Evolutionary conservation across 1,140 invertebrate species (phyloP), one percentile per base, ranked within the genome.

Genomic region (Drosophila miranda): DNA sequence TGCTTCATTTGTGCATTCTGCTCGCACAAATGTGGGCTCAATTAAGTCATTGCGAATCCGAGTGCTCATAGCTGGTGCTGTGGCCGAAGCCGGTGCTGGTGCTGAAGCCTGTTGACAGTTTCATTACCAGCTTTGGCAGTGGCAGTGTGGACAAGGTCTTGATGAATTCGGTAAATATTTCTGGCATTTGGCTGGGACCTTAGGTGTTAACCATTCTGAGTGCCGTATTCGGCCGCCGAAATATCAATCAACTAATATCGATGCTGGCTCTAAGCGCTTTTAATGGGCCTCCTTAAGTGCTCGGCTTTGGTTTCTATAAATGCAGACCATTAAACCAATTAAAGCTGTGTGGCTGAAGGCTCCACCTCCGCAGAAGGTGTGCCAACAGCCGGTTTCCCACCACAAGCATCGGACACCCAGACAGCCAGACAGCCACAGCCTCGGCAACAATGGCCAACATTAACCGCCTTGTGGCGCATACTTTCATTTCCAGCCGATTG

Each of bases 301-400:
- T 63, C 41, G 80, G 41, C 54, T 66, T 51, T 68, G 66, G 66
- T 71, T 58, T 44, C 60, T 44, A 75, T 63, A 63, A 79, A 64
- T 67, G 71, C 71, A 64, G 51, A 57, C 81, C 77, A 77, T 84
- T 86, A 80, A 68, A 72, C 80, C 81, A 80, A 84, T 84, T 84
- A 86, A 73, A 75, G 62, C 67, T 64, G 55, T 79, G 66, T 54
- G 64, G 67, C 67, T 75, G 71, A 79, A 83, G 72, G 81, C 80
- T 86, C 81, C 80, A 84, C 80, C 80, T 77, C 81, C 80, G 63
- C 82, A 80, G 43, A 59, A 61, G 80, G 80, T 77, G 80, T 80
- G 80, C 49, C 80, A 54, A 42, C 57, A 73, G 63, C 81, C 73
- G 68, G 72, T 79, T 79, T 80, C 60, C 61, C 62, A 69, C 49